These are phyloP conservation scores for Nylanderia fulva DNA, from an alignment of 1,140 invertebrate species.

Conservation along the genomic window DNA sequence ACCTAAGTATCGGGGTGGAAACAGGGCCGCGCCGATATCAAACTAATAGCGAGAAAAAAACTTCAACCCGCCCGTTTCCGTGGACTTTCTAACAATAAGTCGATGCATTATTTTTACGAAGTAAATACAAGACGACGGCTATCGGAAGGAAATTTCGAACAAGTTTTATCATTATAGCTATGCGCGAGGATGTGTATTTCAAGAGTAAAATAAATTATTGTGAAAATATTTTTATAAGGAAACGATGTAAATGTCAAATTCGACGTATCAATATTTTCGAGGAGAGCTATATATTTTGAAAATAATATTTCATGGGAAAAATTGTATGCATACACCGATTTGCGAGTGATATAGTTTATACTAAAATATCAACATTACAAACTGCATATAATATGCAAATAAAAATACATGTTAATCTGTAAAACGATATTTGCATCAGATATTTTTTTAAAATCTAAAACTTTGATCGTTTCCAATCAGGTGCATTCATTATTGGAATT, in stretches of 20 bases:
- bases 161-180: not conserved
- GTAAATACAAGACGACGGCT: not conserved
- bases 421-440: not conserved
- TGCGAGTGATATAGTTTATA: not conserved
- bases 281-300: not conserved
- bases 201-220: not conserved
- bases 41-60: constrained; percentile 61
- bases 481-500: not conserved
- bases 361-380: not conserved
- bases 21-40: constrained; percentile 64
- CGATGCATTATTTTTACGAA: not conserved
- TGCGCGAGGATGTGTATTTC: not conserved
- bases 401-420: not conserved
- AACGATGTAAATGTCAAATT: not conserved
- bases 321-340: not conserved
- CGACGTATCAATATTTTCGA: not conserved
- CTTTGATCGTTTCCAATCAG: not conserved
- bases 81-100: not conserved
- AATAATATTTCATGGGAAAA: not conserved
- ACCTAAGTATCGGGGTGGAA: constrained; percentile 81
- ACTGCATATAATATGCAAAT: too few species aligned
- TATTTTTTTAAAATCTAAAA: not conserved
- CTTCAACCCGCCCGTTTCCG: not conserved
- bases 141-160: not conserved
- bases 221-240: not conserved